Percentiles rank a stretch among this genome's conserved stretches.
Conservation (phyloP, 1,140 invertebrate genomes). For the Halesus radiatus region DNA sequence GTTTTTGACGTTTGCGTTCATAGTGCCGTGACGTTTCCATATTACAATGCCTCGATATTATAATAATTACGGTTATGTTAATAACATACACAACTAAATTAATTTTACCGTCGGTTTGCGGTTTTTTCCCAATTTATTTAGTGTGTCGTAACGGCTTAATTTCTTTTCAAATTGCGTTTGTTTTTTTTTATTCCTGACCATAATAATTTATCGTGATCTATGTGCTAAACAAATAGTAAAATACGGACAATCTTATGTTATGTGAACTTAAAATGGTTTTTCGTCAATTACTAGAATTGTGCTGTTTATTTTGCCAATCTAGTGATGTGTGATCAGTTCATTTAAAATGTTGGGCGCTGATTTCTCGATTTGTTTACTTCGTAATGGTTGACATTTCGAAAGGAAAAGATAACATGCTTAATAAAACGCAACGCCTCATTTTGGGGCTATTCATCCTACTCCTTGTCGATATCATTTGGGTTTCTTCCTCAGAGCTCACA, state of each 20-base stretch:
- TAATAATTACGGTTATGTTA: constrained; percentile 33
- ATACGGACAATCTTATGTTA: not conserved
- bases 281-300: not conserved
- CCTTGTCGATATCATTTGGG: constrained; percentile 90
- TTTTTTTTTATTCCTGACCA: not conserved
- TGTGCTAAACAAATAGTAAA: constrained; percentile 18
- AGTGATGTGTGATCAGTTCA: constrained; percentile 15
- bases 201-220: constrained; percentile 5
- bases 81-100: not conserved
- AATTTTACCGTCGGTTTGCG: not conserved
- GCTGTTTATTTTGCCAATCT: not conserved
- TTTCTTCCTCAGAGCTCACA: constrained; percentile 87
- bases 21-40: constrained; percentile 36
- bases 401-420: constrained; percentile 68
- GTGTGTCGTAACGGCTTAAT: not conserved
- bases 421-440: constrained; percentile 80
- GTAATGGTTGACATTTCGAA: constrained; percentile 47
- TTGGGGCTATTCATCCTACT: constrained; percentile 83
- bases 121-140: not conserved
- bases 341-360: constrained; percentile 31
- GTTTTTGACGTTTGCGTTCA: constrained; percentile 46
- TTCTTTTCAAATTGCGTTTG: not conserved
- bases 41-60: constrained; percentile 32
- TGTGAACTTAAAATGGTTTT: not conserved
- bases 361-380: constrained; percentile 43